phyloP scores from a whole-genome alignment of 2,113 vertebrate genomes.

The Monopterus albus region DNA sequence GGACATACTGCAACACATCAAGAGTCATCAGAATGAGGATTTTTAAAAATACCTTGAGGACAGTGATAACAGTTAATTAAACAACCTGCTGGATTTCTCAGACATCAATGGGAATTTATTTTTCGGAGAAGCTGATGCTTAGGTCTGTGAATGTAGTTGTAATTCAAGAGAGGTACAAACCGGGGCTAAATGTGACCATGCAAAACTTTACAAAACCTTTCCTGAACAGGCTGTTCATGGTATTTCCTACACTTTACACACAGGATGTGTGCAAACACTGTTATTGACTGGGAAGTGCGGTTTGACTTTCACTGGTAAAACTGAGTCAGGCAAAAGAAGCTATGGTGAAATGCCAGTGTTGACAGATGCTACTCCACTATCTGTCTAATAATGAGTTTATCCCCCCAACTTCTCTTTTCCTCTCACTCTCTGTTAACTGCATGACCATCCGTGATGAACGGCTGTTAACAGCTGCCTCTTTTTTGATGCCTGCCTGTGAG shows the following conservation, averaged over 20 bases:
- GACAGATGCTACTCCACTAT: conserved; percentile 74
- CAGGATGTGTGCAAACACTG: conserved; percentile 61
- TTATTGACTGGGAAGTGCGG: conserved; percentile 60
- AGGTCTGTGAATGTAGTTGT: not conserved
- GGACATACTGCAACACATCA: too few relatives aligned
- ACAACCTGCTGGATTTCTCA: not conserved
- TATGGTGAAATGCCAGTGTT: conserved; percentile 62
- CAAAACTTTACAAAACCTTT: conserved; percentile 38
- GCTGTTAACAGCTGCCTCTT: conserved; percentile 73
- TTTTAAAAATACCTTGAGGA: too few relatives aligned
- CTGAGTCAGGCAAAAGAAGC: conserved; percentile 61
- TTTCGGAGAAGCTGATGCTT: not conserved
- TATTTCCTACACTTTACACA: conserved; percentile 67
- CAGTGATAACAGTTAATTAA: not conserved
- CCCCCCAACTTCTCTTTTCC: conserved; percentile 34
- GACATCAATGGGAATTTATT: not conserved
- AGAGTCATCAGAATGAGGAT: too few relatives aligned
- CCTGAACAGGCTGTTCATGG: conserved; percentile 18
- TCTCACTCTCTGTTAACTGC: conserved; percentile 60
- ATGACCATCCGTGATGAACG: conserved; percentile 66
- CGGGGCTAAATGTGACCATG: not conserved
- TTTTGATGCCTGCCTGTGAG: conserved; percentile 72
- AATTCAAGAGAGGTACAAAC: conserved; percentile 12
- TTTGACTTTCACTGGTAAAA: conserved; percentile 64
- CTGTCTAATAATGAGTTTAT: conserved; percentile 69